Evolutionary conservation across 2,888 invertebrate species (phyloP), one percentile per base, ranked within the genome.

Genomic region (Exocentrus adspersus): DNA sequence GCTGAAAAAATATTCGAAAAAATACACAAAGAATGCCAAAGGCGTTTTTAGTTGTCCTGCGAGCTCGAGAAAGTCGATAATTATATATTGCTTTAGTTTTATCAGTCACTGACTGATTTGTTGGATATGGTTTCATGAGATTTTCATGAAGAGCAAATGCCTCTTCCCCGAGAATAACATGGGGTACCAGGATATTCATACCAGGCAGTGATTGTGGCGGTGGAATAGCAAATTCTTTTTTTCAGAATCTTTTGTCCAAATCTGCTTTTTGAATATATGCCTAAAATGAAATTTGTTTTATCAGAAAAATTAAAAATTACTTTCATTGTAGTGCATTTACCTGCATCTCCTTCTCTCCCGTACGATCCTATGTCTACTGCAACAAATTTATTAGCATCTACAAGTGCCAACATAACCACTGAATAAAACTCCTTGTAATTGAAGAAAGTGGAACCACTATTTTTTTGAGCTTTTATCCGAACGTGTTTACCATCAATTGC

Each of bases 371-470:
- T 54, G 53, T 71, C 70, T 30, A 73, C 62, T 30, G 67, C 67
- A 30, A 67, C 52, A 63, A 72, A 73, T 62, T 67, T 65, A 42
- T 54, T 62, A 28, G 71, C 69, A 62, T 71, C 70, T 6, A 72
- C 69, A 62, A 73, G 45, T 48, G 73, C 72, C 20, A 73, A 37
- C 42, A 72, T 42, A 30, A 72, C 73, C n/a, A 70, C 59, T 20
- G 67, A 72, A 57, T 65, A 60, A 53, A 57, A 65, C 12, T 67
- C 65, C 46, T 72, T 73, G 48, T 72, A 71, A 54, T 72, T 70
- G 21, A 70, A 72, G 30, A 37, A 67, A 9, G 16, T 10, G 7
- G 63, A 69, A 28, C 65, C 67, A 60, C 64, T 64, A 32, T 64
- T 56, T 51, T 64, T 62, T 2, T 66, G 69, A 12, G 64, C 32